A percentile compares a stretch with the other conserved stretches of the same genome.
Conservation (phyloP, 2,888 invertebrate species). For the Scaptodrosophila latifasciaeformis region DNA sequence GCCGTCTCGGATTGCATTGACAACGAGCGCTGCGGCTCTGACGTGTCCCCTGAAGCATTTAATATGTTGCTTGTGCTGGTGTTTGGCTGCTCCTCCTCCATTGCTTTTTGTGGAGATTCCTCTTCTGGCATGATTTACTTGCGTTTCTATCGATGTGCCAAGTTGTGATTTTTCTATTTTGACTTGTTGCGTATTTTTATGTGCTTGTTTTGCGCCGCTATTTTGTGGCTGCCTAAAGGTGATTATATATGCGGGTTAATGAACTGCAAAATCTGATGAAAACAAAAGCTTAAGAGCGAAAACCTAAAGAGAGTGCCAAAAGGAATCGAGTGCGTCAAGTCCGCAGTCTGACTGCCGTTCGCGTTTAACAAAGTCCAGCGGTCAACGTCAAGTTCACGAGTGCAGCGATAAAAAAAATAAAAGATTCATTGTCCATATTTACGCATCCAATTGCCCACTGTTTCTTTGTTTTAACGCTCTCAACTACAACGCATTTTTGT, state of each 20-base stretch:
- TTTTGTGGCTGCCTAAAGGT: constrained; percentile 3
- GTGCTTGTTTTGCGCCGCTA: constrained; percentile 12
- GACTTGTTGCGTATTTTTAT: constrained; percentile 56
- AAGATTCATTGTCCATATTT: neutral
- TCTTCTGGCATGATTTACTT: constrained; percentile 52
- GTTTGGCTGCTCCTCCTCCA: constrained; percentile 44
- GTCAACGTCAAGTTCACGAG: constrained; percentile 66
- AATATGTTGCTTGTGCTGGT: constrained; percentile 1
- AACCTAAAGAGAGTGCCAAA: constrained; percentile 17
- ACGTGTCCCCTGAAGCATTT: neutral
- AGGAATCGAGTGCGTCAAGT: constrained; percentile 1
- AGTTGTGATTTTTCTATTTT: constrained; percentile 25
- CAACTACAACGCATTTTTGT: neutral
- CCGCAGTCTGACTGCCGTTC: constrained; percentile 34
- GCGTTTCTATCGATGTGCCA: constrained; percentile 4
- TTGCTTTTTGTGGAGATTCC: constrained; percentile 48
- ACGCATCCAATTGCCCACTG: neutral
- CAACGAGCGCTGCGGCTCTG: constrained; percentile 7
- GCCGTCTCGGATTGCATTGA: constrained; percentile 9
- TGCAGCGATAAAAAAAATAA: constrained; percentile 38
- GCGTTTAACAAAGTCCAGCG: constrained; percentile 58
- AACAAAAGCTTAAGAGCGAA: constrained; percentile 36
- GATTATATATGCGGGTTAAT: constrained; percentile 40
- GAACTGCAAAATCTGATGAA: constrained; percentile 35
- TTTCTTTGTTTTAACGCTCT: neutral